A percentile compares a stretch with the other conserved stretches of the same genome.
phyloP scores from a whole-genome alignment of 2,797 vertebrate genomes.

The Lates japonicus region DNA sequence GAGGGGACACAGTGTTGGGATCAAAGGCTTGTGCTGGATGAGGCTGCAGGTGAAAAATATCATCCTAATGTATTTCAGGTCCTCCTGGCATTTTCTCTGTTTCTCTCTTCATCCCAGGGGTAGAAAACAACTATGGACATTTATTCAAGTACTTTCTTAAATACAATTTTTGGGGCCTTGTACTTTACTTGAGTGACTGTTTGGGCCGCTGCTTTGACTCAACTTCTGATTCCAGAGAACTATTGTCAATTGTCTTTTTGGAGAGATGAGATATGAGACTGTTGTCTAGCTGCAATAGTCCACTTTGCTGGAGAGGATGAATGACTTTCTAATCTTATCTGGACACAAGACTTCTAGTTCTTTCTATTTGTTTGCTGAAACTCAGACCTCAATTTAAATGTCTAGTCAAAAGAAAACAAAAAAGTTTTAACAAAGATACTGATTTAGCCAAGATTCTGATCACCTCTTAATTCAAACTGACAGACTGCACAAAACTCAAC shows the following conservation, averaged over 20 bases:
- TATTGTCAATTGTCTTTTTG: background rate
- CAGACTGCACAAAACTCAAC: background rate
- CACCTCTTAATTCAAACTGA: background rate
- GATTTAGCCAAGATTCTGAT: too few species aligned
- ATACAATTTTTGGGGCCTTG: too few species aligned
- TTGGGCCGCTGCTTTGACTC: too few species aligned
- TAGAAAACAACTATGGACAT: too few species aligned
- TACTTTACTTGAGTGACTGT: too few species aligned
- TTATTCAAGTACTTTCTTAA: too few species aligned
- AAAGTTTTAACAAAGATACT: too few species aligned
- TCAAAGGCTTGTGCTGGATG: slow-evolving; percentile 35
- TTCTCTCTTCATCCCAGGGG: too few species aligned
- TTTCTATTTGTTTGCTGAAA: background rate
- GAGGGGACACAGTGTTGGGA: slow-evolving; percentile 52
- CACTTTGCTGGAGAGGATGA: background rate
- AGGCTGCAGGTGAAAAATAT: background rate
- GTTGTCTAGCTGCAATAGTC: background rate
- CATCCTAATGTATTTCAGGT: too few species aligned
- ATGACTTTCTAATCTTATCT: background rate
- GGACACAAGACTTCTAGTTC: background rate
- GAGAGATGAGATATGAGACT: background rate
- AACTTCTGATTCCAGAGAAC: too few species aligned
- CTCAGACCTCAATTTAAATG: background rate
- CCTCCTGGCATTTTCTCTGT: too few species aligned
- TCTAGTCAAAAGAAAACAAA: background rate